Base-by-base conservation (phyloP, 2,888 invertebrate species). In the Clepsis dumicolana region DNA sequence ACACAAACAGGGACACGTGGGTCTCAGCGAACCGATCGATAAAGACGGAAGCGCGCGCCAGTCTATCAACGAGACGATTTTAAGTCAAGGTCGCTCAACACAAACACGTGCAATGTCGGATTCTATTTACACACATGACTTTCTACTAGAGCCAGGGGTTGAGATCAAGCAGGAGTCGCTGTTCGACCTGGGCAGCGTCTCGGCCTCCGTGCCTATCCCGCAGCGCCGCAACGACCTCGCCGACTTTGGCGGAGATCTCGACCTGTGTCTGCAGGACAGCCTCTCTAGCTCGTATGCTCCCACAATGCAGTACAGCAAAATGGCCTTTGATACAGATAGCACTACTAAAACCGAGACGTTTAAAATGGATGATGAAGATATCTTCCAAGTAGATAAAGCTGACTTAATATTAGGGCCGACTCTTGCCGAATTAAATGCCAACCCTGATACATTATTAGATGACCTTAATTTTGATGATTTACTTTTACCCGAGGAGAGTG, bases 391-490 rank as follows among this genome's bases (percentile, higher is more conserved):
- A 64, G 98, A 98, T 86, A 97, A 97, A 89, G 95, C 97, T 44
- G 98, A 98, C 89, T 94, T 97, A 72, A 96, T 98, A 77, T 96
- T 97, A 86, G 95, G 97, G 3, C 96, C 97, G 0, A 97, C 97
- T 72, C 93, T 98, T 65, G 97, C 97, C 0, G 98, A 98, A 84
- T 88, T 98, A 62, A 97, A 97, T 89, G 96, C 97, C 18, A 97
- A 97, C 78, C 97, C 97, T 73, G 97, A 98, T 75, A 96, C 96
- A 38, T 94, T 98, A 52, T 85, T 97, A 65, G 97, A 97, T 81
- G 97, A 97, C 87, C 94, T 98, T 73, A 98, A 97, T 87, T 97
- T 98, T 86, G 98, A 98, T 84, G 98, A 98, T 85, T 90, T 98
- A 56, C 88, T 97, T 18, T 85, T 97, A 75, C 96, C 97, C 0